Evolutionary conservation across 64 coral and sea anemone species (phyloP), one percentile per base, ranked within the genome.

Genomic region (Orbicella faveolata): DNA sequence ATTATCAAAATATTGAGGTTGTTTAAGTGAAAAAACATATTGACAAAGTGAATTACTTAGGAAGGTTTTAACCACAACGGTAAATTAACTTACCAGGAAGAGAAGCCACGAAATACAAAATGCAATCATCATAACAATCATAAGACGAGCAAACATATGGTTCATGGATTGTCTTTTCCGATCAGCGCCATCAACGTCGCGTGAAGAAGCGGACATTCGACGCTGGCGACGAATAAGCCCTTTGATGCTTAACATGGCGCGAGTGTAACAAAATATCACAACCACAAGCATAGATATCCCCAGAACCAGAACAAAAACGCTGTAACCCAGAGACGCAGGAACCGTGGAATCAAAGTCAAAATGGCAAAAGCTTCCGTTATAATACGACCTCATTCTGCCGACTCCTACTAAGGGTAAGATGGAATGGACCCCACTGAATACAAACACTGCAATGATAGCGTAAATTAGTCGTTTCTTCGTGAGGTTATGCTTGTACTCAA

Each of bases 121-220:
- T 3, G 80, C 81, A 0, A 94, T 37, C 92, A 94, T 89, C 33
- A 94, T 81, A 6, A 89, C 92, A n/a, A 94, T 89, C 92, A 94
- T 94, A 48, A 94, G 75, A 2, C 92, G 87, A 85, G 92, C 92
- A 39, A 94, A 94, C 92, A 94, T 94, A 4, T 76, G 83, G 19
- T 94, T 94, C 87, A 94, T 89, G 18, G 48, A 35, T 20, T 89
- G 88, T 1, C 48, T 89, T 13, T 88, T 89, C 10, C 9, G 64
- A 19, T 94, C 92, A 25, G 88, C 30, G 10, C 66, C 65, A 19
- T 30, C 82, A n/a, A 73, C 75, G 15, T 88, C 75, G 30, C 25
- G 36, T 36, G 79, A 53, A 7, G 36, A 34, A 18, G 79, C 20
- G 33, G 80, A 94, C 87, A 94, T 94, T 72, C 92, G 6, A 7